Evolutionary conservation across 1,140 invertebrate genomes (phyloP), one percentile per base, ranked within the genome.

Genomic region (Drosophila setifemur): DNA sequence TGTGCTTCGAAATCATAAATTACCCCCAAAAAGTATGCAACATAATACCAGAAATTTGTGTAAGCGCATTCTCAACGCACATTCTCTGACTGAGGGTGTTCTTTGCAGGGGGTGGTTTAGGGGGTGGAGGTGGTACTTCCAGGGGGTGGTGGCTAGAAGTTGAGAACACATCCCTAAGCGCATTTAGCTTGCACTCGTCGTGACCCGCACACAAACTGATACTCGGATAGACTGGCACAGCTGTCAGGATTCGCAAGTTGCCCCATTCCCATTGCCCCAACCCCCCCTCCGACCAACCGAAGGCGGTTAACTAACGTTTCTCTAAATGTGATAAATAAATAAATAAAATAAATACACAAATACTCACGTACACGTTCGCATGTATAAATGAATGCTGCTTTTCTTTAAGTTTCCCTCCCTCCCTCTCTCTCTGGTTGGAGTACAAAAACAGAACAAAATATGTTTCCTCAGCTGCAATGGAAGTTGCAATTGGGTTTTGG

Each of bases 1-100:
- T 83, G 73, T 74, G 79, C 78, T 73, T 63, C 29, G 53, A 85
- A 85, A 86, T 85, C 81, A 86, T 85, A 85, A 85, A 85, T 85
- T 85, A 85, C 81, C 49, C n/a, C 71, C 42, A 57, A 55, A 86
- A 86, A 79, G 70, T 79, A 79, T 85, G 81, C 79, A 85, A 85
- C 79, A 83, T 83, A 83, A 85, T 86, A 72, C 81, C 40, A 79
- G 75, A 86, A 74, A 85, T 85, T 83, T 79, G 79, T 79, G 71
- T 71, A 78, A 85, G 58, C 78, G 78, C 78, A 73, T 50, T 67
- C 43, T 40, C 42, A 45, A 63, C 47, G 42, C 33, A 37, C 33
- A 37, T n/a, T n/a, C n/a, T n/a, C n/a, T n/a, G n/a, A n/a, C n/a
- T n/a, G n/a, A n/a, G n/a, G n/a, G 14, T 14, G 33, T 14, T 1